Evolutionary conservation across 1,140 invertebrate species (phyloP).

Genomic region (Wasmannia auropunctata): DNA sequence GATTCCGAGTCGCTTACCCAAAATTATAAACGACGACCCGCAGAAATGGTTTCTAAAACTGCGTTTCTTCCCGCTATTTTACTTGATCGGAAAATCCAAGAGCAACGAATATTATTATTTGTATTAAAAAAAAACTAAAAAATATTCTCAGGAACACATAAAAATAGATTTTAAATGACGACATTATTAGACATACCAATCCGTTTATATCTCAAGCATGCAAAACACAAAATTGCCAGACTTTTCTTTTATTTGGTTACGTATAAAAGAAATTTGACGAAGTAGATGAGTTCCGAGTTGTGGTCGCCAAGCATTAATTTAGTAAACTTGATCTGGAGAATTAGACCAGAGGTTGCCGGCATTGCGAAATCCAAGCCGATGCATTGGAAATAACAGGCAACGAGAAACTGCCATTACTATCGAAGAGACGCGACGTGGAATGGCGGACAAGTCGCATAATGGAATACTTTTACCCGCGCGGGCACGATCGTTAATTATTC

Average conservation of each 20-base stretch:
- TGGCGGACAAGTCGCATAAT: constrained; percentile 76
- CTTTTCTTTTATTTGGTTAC: not conserved
- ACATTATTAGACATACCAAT: not conserved
- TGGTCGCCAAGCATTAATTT: constrained; percentile 12
- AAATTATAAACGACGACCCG: not conserved
- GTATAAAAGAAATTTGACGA: not conserved
- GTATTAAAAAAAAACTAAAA: not conserved
- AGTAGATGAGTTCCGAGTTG: not conserved
- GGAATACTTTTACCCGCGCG: constrained; percentile 80
- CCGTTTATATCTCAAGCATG: not conserved
- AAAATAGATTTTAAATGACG: not conserved
- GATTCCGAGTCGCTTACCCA: not conserved
- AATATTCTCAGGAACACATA: not conserved
- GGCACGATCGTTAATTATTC: constrained; percentile 77
- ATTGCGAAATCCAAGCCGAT: constrained; percentile 21
- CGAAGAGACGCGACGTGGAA: constrained; percentile 61
- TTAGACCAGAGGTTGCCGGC: not conserved
- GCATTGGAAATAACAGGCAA: constrained; percentile 69
- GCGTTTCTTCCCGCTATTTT: not conserved
- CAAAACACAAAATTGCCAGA: not conserved
- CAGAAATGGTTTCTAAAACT: not conserved
- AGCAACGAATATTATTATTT: not conserved
- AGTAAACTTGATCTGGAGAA: not conserved
- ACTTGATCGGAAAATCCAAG: not conserved
- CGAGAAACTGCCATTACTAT: constrained; percentile 78